Conservation (phyloP, 2,797 vertebrate genomes). For the Microctenopoma stevenorrisi region DNA sequence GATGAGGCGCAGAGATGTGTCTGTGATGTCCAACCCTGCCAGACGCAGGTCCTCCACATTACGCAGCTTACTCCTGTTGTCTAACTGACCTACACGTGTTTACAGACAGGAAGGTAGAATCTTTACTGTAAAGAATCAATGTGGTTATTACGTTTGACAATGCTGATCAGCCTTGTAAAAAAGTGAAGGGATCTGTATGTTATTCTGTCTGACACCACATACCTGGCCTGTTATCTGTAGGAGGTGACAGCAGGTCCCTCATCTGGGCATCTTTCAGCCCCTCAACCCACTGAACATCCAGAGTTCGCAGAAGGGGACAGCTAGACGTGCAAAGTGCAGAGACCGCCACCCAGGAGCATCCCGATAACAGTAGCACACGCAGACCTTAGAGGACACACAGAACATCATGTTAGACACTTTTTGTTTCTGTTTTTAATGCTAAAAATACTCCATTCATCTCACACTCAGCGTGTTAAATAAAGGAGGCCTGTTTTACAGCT, state of each 20-base stretch:
- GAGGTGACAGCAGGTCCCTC: slow-evolving; percentile 94
- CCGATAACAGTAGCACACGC: slow-evolving; percentile 91
- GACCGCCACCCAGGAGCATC: slow-evolving; percentile 97
- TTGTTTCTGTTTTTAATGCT: background rate
- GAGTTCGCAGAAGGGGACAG: slow-evolving; percentile 91
- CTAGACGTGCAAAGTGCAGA: slow-evolving; percentile 96
- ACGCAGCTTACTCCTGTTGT: slow-evolving; percentile 94
- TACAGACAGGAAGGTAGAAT: background rate
- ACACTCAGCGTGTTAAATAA: slow-evolving; percentile 5
- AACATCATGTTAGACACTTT: slow-evolving; percentile 22
- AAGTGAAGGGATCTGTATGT: too few relatives aligned
- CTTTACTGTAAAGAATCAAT: background rate
- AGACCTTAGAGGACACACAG: slow-evolving; percentile 81
- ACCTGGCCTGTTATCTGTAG: slow-evolving; percentile 96
- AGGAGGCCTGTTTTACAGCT: slow-evolving; percentile 25
- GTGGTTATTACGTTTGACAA: background rate
- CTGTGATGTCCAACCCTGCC: slow-evolving; percentile 94
- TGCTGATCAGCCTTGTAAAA: background rate
- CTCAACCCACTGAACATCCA: slow-evolving; percentile 98
- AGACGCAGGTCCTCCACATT: slow-evolving; percentile 92
- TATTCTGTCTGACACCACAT: background rate
- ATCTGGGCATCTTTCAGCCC: slow-evolving; percentile 97
- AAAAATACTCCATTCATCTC: slow-evolving; percentile 1
- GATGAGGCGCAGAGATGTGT: slow-evolving; percentile 91
- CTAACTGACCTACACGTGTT: slow-evolving; percentile 88